Percentiles rank a stretch among this genome's conserved stretches.
These are phyloP conservation scores for Nysson spinosus DNA, from an alignment of 2,888 invertebrate species.

Conservation along the genomic window DNA sequence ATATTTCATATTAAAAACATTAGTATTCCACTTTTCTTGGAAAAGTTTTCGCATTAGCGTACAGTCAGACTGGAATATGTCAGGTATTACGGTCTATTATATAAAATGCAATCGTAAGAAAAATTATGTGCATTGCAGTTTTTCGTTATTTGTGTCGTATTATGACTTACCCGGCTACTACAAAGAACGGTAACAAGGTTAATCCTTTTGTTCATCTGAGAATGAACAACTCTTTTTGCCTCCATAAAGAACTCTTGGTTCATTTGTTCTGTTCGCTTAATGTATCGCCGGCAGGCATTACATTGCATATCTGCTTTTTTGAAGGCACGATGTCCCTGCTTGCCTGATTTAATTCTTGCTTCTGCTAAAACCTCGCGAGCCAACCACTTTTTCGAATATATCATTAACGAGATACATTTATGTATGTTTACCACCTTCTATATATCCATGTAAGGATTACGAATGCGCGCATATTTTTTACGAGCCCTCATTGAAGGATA, in stretches of 20 bases:
- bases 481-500: no score
- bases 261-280: constrained; percentile 4
- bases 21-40: no score
- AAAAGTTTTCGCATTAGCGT: no score
- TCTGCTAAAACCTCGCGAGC: not conserved
- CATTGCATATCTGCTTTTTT: not conserved
- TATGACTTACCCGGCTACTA: not conserved
- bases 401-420: no score
- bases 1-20: no score
- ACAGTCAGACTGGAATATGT: no score
- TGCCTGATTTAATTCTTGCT: not conserved
- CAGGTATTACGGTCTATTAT: no score
- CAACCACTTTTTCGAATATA: no score
- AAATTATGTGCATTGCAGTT: no score
- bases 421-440: no score
- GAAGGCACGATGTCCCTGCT: not conserved
- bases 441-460: no score
- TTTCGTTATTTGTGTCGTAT: not conserved
- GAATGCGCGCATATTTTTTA: no score
- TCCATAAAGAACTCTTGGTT: not conserved
- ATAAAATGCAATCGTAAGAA: not conserved
- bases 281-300: constrained; percentile 5
- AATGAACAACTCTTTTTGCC: not conserved
- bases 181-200: constrained; percentile 12
- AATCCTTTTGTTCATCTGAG: constrained; percentile 14